phyloP scores from a whole-genome alignment of 1,140 invertebrate species.

The Magallana ariakensis region DNA sequence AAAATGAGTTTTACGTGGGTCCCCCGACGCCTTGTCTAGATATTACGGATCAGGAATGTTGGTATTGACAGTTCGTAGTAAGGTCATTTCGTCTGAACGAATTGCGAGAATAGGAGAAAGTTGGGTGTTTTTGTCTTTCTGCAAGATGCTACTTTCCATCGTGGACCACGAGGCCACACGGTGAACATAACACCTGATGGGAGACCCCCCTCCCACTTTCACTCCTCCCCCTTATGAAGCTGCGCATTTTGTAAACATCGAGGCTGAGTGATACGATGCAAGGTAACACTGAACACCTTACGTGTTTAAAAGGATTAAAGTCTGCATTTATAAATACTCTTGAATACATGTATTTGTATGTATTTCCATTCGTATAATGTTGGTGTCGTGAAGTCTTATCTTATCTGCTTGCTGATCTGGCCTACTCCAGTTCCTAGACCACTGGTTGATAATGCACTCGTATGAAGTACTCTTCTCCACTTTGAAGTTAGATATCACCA shows the following conservation, averaged over 20 bases:
- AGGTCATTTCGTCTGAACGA: conserved; percentile 33
- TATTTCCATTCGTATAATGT: too few species aligned
- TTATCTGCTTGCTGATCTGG: conserved; percentile 26
- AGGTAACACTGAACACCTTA: not conserved
- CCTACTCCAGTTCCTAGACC: conserved; percentile 21
- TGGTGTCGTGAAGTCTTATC: not conserved
- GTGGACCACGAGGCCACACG: not conserved
- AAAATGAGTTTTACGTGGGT: conserved; percentile 36
- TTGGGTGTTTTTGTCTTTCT: conserved; percentile 8
- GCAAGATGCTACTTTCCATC: conserved; percentile 7
- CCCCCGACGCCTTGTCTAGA: conserved; percentile 20
- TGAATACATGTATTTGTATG: too few species aligned
- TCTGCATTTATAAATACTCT: not conserved
- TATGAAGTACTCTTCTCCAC: not conserved
- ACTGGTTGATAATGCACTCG: conserved; percentile 12
- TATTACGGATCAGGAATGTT: conserved; percentile 24
- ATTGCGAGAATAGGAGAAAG: conserved; percentile 11
- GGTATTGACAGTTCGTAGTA: conserved; percentile 17
- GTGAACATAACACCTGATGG: conserved; percentile 21
- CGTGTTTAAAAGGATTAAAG: conserved; percentile 18
- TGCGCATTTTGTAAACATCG: not conserved
- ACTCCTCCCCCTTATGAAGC: not conserved
- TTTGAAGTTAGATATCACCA: conserved; percentile 31
- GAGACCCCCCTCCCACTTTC: not conserved
- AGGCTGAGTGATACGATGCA: not conserved